These are phyloP conservation scores for Patagioenas fasciata DNA, from an alignment of 2,113 vertebrate genomes.

Conservation along the genomic window DNA sequence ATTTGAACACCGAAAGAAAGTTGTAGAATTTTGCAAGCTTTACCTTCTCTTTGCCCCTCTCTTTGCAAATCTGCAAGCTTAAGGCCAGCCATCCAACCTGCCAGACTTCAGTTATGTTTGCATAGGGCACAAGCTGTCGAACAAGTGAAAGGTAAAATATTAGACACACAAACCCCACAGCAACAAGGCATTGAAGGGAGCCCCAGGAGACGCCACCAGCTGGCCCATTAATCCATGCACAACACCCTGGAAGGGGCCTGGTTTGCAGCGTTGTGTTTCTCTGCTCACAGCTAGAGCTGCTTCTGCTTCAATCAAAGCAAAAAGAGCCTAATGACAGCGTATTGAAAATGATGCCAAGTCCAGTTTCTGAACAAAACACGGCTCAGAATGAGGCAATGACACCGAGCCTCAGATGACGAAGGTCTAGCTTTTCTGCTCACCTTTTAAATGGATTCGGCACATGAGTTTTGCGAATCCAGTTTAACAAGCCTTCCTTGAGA, in stretches of 20 bases:
- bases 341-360: background rate
- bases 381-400: background rate
- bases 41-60: background rate
- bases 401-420: rapidly evolving
- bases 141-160: background rate
- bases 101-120: background rate
- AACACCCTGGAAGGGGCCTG: background rate
- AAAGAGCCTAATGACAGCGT: background rate
- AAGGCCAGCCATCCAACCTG: background rate
- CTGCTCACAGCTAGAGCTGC: background rate
- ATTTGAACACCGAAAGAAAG: background rate
- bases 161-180: background rate
- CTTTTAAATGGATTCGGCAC: background rate
- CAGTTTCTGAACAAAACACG: background rate
- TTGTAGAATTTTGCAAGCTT: background rate
- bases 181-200: background rate
- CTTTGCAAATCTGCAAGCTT: background rate
- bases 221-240: background rate
- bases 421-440: background rate
- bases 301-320: background rate
- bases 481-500: background rate
- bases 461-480: background rate
- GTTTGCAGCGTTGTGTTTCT: background rate
- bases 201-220: background rate
- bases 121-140: background rate